These are phyloP conservation scores for Apodemus sylvaticus DNA, from an alignment of 2,113 vertebrate species.

Conservation along the genomic window DNA sequence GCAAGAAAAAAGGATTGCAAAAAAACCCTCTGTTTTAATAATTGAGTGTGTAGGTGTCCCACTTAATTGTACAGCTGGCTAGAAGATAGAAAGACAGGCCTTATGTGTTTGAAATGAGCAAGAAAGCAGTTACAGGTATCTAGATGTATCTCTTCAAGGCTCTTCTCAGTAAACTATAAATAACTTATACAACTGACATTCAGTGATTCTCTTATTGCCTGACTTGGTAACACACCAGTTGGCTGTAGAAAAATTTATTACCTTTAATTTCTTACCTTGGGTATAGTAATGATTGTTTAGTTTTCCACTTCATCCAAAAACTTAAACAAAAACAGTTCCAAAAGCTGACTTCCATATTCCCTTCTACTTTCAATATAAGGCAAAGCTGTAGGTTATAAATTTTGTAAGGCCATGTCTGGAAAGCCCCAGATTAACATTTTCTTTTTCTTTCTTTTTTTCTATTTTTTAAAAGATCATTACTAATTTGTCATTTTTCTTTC, in stretches of 20 bases:
- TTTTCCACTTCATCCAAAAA: not conserved
- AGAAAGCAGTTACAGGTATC: not conserved
- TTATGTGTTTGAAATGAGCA: not conserved
- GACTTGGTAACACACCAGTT: not conserved
- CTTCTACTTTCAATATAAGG: not conserved
- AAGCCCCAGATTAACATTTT: conserved; percentile 4
- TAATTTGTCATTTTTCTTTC: conserved; percentile 30
- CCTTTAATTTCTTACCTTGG: not conserved
- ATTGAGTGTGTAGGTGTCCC: not conserved
- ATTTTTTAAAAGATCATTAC: not conserved
- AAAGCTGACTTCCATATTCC: not conserved
- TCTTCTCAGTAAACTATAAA: conserved; percentile 18
- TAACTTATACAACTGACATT: not conserved
- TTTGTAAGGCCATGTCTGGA: not conserved
- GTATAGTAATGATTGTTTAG: not conserved
- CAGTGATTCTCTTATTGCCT: not conserved
- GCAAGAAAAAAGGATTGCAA: not conserved
- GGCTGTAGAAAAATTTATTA: conserved; percentile 5
- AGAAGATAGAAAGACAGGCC: not conserved
- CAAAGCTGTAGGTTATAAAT: not conserved
- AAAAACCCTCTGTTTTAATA: not conserved
- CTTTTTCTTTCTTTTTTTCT: not conserved
- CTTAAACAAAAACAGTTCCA: not conserved
- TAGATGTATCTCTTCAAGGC: not conserved
- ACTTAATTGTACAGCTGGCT: not conserved